Evolutionary conservation across 1,140 invertebrate species (phyloP).

Genomic region (Eumeta japonica): DNA sequence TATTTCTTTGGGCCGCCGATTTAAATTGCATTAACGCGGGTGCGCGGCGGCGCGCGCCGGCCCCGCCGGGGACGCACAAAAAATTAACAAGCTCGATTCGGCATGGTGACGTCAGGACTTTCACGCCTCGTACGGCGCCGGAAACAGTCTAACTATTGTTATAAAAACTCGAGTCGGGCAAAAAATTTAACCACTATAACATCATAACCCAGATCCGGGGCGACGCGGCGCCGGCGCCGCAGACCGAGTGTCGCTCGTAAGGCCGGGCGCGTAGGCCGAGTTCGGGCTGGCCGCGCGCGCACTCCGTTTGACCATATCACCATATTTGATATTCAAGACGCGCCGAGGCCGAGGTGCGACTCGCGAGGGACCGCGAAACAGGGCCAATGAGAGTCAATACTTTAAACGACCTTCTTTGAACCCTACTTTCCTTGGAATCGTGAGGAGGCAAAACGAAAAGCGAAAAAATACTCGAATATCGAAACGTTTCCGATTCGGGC

Average conservation of each 20-base stretch:
- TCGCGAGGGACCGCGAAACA: constrained; percentile 13
- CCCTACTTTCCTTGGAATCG: too few relatives aligned
- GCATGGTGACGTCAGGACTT: constrained; percentile 48
- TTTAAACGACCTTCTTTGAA: too few relatives aligned
- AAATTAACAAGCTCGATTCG: constrained; percentile 33
- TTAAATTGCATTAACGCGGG: too few relatives aligned
- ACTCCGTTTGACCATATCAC: constrained; percentile 36
- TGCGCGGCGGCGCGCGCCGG: too few relatives aligned
- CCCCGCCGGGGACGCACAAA: too few relatives aligned
- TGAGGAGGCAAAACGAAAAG: too few relatives aligned
- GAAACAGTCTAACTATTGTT: constrained; percentile 50
- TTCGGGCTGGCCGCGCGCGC: too few relatives aligned
- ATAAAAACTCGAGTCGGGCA: constrained; percentile 43
- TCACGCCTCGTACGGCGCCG: constrained; percentile 46
- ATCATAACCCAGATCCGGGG: constrained; percentile 54
- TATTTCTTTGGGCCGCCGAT: too few relatives aligned
- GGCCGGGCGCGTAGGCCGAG: too few relatives aligned
- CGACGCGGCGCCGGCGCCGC: constrained; percentile 22
- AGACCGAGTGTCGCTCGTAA: constrained; percentile 25
- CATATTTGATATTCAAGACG: constrained; percentile 50
- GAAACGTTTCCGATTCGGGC: too few relatives aligned
- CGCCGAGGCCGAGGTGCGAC: constrained; percentile 29
- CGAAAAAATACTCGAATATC: too few relatives aligned
- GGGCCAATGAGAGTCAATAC: too few relatives aligned
- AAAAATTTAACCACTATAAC: constrained; percentile 49